Base-by-base conservation (phyloP, 30 jellyfish, hydroid and myxozoan species). In the Aurelia aurita complex sp. Pacific region DNA sequence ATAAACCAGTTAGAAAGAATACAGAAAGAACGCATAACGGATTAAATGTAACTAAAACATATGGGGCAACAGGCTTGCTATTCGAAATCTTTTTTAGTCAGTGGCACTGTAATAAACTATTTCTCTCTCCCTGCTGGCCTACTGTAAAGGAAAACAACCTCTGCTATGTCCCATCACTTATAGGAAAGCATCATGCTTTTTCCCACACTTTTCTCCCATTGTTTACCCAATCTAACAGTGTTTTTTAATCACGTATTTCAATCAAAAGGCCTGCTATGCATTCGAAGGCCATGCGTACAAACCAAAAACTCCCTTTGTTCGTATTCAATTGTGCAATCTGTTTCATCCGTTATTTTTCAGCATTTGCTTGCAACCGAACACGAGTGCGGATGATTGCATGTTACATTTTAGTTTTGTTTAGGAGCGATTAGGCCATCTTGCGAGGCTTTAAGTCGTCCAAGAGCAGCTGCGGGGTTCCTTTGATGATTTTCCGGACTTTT, bases 71-170 rank as follows among this genome's bases (percentile, higher is more conserved):
- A 46, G 13, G 57, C 15, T 46, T 46, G 57, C 70, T 61, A 8
- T 61, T 61, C 70, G 2, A 17, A 61, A n/a, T 61, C 70, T 17
- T 61, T 61, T 23, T 17, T 36, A 61, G 32, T 17, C 2, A 61
- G 2, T 14, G 55, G 38, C 62, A 64, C 55, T 50, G 72, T 60
- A 40, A 42, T 73, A 23, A 29, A 69, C n/a, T 23, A 67, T 73
- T 43, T 12, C 23, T 75, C 17, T 18, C 63, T 10, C 89, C 29
- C 89, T 63, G 89, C 53, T 23, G 55, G 54, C 89, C 89, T 46
- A 79, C 89, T 61, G 89, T 14, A 64, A 60, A 79, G 34, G 64
- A 79, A n/a, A 79, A 79, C 89, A 79, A 33, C 59, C 80, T 16
- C 61, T 12, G 67, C 87, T 19, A 61, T 46, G 50, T 51, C 89